Evolutionary conservation across 2,888 invertebrate species (phyloP), one percentile per base, ranked within the genome.

Genomic region (Heliconius cydno): DNA sequence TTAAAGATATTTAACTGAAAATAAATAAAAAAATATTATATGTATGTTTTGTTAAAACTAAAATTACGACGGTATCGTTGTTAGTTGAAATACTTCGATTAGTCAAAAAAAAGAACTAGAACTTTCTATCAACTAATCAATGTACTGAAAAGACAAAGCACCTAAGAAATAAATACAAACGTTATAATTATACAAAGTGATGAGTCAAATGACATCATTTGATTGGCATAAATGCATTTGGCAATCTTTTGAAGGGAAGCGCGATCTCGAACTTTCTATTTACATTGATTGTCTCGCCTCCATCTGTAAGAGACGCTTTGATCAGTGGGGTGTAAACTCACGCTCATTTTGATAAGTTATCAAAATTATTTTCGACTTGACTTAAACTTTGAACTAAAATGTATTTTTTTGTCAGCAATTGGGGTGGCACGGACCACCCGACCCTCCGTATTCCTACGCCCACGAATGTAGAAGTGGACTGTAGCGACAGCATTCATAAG

Each of bases 221-320:
- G 70, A 76, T 80, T 81, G 78, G 81, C 80, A 78, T 80, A 78
- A 80, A 77, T 78, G 79, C 79, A 75, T 81, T 81, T 81, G 81
- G 81, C 81, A 81, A 81, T 81, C 71, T 81, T 71, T 60, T 10
- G 57, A 60, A 60, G n/a, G 57, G 57, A 60, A 30, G 46, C 19
- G 30, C 19, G 72, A 52, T 52, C 19, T 67, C 60, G 71, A 67
- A 72, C 67, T 60, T 74, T 67, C 77, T 84, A 84, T 84, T 83
- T 84, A 84, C 84, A 84, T 80, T 80, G 84, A 80, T 81, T 67
- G 57, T 78, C 78, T 25, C 78, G 79, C 79, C 81, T 76, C 81
- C 74, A 82, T 67, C 84, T 84, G 84, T 34, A 83, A 84, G 70
- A 76, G 80, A 81, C n/a, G 3, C 66, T 15, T 34, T 2, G 28